Evolutionary conservation across 2,113 vertebrate species (phyloP), one percentile per base, ranked within the genome.

Genomic region (Eptesicus fuscus): DNA sequence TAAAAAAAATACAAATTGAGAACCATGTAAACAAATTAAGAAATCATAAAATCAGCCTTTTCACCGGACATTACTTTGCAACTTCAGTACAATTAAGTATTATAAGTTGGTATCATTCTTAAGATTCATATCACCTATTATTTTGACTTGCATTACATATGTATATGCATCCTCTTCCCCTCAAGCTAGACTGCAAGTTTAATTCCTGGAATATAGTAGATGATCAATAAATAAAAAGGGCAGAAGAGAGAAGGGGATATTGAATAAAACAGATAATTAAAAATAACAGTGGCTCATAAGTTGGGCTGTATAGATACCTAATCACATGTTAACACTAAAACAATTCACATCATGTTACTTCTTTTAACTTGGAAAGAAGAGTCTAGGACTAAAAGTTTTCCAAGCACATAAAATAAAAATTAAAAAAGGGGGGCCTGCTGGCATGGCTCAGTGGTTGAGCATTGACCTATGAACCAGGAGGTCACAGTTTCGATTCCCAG

Each of bases 1-100:
- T 90, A 49, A 94, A 97, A 2, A 83, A 80, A 91, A 35, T 83
- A 92, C 40, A 86, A 77, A 56, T 61, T 4, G 2, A 94, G 22
- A 86, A 40, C 22, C 51, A 42, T 40, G 1, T 9, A 18, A 76
- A 61, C 14, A 49, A 78, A 61, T 13, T 16, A 65, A 88, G 35
- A 23, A 44, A 77, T 88, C 51, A 77, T 82, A 67, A 84, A 88
- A 53, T 69, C 59, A 71, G 12, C n/a, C 61, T 74, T 87, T 85
- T 93, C 8, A 32, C 35, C 13, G 82, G 49, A 42, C 14, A 25
- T 56, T 74, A 44, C 11, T 83, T 35, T 79, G 44, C 5, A 76
- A 12, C 22, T 42, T 79, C 7, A 25, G 9, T 23, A 40, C 23
- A 82, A 16, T 56, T 28, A 85, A 85, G 3, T 23, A 53, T 65